A percentile compares a stretch with the other conserved stretches of the same genome.
phyloP scores from a whole-genome alignment of 2,888 invertebrate genomes.

The Apodemia mormo region DNA sequence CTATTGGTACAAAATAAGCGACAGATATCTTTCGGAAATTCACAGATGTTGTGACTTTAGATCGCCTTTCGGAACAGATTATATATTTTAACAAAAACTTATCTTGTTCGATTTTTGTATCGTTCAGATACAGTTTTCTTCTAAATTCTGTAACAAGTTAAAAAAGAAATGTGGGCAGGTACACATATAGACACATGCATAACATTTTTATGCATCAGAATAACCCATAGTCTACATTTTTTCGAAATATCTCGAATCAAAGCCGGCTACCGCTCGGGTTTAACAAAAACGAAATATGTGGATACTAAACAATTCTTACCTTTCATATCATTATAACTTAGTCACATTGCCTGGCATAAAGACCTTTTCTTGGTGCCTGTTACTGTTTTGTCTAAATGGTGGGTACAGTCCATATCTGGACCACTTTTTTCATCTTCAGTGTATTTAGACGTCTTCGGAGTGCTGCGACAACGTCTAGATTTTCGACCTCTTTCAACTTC shows the following conservation, averaged over 20 bases:
- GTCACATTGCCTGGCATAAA: background rate
- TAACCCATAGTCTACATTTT: too few relatives aligned
- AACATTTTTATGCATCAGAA: constrained; percentile 4
- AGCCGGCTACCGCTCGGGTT: too few relatives aligned
- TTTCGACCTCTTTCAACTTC: constrained; percentile 2
- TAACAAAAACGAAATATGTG: background rate
- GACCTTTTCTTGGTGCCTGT: background rate
- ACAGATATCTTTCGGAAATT: background rate
- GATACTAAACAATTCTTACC: background rate
- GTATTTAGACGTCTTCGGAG: constrained; percentile 7
- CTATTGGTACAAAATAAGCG: constrained; percentile 10
- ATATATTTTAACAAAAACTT: constrained; percentile 13
- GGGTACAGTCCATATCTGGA: background rate
- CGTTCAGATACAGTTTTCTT: constrained; percentile 8
- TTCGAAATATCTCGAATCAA: too few relatives aligned
- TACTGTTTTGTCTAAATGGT: constrained; percentile 1
- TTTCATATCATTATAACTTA: constrained; percentile 8
- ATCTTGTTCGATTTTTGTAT: background rate
- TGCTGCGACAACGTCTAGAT: background rate
- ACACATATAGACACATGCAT: constrained; percentile 1
- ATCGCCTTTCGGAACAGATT: constrained; percentile 10
- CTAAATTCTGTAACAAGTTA: constrained; percentile 8
- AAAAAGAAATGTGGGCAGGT: background rate
- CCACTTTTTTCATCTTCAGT: background rate
- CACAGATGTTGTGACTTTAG: constrained; percentile 6